Conservation (phyloP, 1,140 invertebrate genomes). For the Atta texana region DNA sequence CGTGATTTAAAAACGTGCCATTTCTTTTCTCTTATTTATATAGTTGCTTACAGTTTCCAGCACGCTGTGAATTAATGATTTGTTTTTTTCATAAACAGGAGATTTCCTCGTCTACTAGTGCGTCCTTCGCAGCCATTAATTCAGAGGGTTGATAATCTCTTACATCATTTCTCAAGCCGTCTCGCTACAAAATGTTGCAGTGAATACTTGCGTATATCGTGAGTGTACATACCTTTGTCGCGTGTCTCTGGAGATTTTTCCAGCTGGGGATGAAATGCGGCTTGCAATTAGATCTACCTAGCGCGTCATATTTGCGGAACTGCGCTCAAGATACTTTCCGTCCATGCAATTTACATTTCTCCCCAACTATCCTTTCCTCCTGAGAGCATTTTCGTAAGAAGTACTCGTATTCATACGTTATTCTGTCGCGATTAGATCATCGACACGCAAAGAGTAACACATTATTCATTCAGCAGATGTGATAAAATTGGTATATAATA, state of each 20-base stretch:
- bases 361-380: background rate
- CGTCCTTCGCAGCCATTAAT: conserved; percentile 37
- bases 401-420: conserved; percentile 31
- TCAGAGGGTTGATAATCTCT: conserved; percentile 48
- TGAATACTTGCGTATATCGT: conserved; percentile 22
- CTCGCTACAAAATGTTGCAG: conserved; percentile 15
- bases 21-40: conserved; percentile 16
- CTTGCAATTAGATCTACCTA: conserved; percentile 66
- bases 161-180: conserved; percentile 60
- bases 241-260: conserved; percentile 67
- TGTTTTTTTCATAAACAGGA: conserved; percentile 44
- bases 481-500: background rate
- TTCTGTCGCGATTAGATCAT: background rate
- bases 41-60: background rate
- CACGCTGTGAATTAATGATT: conserved; percentile 48
- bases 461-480: conserved; percentile 14
- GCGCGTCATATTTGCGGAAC: conserved; percentile 45
- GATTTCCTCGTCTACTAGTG: conserved; percentile 5
- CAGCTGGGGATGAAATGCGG: conserved; percentile 52
- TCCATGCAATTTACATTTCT: conserved; percentile 19
- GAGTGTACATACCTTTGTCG: conserved; percentile 49
- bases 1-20: background rate
- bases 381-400: conserved; percentile 33
- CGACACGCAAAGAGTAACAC: background rate
- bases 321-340: conserved; percentile 33